A percentile compares a stretch with the other conserved stretches of the same genome.
These are phyloP conservation scores for Drosophila watanabei DNA, from an alignment of 1,140 invertebrate genomes.

Conservation along the genomic window DNA sequence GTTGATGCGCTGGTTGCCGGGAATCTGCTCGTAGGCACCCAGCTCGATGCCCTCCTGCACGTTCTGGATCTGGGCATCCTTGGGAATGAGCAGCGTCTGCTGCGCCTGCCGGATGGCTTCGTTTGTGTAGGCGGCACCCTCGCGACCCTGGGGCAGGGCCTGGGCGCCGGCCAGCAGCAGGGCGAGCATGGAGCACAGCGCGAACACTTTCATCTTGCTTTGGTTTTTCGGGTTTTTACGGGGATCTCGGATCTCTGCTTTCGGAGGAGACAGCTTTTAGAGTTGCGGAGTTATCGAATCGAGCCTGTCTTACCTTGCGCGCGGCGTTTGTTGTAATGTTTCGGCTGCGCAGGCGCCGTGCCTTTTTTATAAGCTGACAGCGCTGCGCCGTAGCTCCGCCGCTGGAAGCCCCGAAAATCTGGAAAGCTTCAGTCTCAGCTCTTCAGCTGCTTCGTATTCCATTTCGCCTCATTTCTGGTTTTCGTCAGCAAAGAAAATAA, in stretches of 20 bases:
- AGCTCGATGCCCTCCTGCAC: conserved; percentile 94
- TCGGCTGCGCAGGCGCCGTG: conserved; percentile 60
- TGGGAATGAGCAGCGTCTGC: conserved; percentile 92
- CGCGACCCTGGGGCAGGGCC: conserved; percentile 89
- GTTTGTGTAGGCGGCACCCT: conserved; percentile 92
- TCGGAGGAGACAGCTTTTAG: not conserved
- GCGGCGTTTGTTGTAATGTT: conserved; percentile 78
- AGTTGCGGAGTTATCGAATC: conserved; percentile 3
- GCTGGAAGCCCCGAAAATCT: conserved; percentile 74
- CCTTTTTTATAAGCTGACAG: conserved; percentile 80
- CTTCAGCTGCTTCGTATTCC: conserved; percentile 33
- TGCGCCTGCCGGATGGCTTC: conserved; percentile 95
- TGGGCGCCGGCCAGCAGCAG: conserved; percentile 85
- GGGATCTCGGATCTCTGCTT: conserved; percentile 15
- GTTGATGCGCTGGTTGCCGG: conserved; percentile 93
- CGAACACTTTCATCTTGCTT: conserved; percentile 82
- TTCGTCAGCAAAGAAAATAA: conserved; percentile 28
- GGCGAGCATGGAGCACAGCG: conserved; percentile 80
- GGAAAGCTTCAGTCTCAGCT: conserved; percentile 32
- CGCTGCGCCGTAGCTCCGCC: conserved; percentile 23
- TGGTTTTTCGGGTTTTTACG: conserved; percentile 7
- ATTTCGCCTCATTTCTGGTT: conserved; percentile 71
- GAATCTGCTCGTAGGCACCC: conserved; percentile 93
- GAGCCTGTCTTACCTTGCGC: conserved; percentile 75
- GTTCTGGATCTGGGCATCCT: conserved; percentile 93